Percentiles rank a stretch among this genome's conserved stretches.
Evolutionary conservation across 2,797 vertebrate genomes (phyloP).

Genomic region (Jordanella pulchra): DNA sequence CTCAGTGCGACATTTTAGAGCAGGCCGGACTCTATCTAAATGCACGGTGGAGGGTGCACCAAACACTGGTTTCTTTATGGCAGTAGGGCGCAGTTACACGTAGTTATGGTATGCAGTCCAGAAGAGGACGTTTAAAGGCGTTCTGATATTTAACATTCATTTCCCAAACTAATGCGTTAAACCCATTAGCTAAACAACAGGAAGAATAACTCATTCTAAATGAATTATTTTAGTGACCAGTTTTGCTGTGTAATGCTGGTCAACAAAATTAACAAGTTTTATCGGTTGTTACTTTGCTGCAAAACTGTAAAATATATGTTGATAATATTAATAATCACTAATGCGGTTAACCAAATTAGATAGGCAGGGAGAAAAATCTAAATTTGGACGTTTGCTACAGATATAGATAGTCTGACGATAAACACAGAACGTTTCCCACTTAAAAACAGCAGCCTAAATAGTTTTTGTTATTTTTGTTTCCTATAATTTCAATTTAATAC

Average conservation of each 20-base stretch:
- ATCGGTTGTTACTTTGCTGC: neutral
- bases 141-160: constrained; percentile 19
- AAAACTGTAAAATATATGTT: neutral
- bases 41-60: constrained; percentile 19
- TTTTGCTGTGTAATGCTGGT: neutral
- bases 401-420: neutral
- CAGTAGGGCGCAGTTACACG: constrained; percentile 10
- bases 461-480: neutral
- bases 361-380: neutral
- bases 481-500: neutral
- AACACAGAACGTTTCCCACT: neutral
- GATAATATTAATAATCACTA: neutral
- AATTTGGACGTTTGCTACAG: neutral
- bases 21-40: constrained; percentile 8
- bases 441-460: neutral
- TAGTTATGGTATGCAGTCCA: constrained; percentile 24
- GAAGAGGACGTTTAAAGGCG: constrained; percentile 22
- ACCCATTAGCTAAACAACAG: neutral
- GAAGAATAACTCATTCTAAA: neutral
- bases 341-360: neutral
- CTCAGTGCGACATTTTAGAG: constrained; percentile 5
- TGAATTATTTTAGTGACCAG: neutral
- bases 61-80: constrained; percentile 22
- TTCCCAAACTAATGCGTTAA: neutral
- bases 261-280: neutral